Base-by-base conservation (phyloP, 2,797 vertebrate genomes). In the Rhadinocentrus ornatus region DNA sequence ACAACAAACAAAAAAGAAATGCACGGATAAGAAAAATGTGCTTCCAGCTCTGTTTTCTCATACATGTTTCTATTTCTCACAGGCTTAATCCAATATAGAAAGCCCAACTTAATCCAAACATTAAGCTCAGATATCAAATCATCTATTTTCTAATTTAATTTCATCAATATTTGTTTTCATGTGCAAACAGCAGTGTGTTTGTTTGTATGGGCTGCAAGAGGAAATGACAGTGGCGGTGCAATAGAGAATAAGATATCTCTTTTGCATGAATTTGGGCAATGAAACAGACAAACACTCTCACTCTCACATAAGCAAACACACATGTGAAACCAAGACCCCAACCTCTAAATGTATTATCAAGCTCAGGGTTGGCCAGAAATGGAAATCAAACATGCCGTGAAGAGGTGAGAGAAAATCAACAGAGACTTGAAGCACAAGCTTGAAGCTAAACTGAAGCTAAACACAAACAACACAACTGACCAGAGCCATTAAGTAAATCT, bases 151-250 rank as follows among this genome's bases (percentile, higher is more conserved):
- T 89, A 91, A 92, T 93, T 90, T 88, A 84, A 91, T 92, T 93
- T 86, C 59, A 88, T 88, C 90, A 91, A 89, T 91, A 92, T 93
- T 93, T 92, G 91, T 90, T 91, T 92, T 89, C 84, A 86, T 91
- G 86, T 81, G 82, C 85, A 92, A 91, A 92, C 88, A 87, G 69
- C 37, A 35, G 41, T 81, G 72, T 82, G 87, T 89, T 86, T 93
- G 89, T 92, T 89, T 91, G 78, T 80, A 78, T 69, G 76, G 65
- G 78, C 71, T 71, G 79, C 71, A 74, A 80, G 71, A 83, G 37
- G 71, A 66, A 73, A 68, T 75, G 37, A 55, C 48, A 50, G 64
- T 18, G 55, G 53, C 31, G 83, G 56, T 39, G 63, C 62, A 69
- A 27, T 67, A 85, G 77, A 89, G 87, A 88, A 89, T 81, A 85